A percentile compares a stretch with the other conserved stretches of the same genome.
These are phyloP conservation scores for Malthinus seriepunctatus DNA, from an alignment of 2,888 invertebrate species.

Conservation along the genomic window DNA sequence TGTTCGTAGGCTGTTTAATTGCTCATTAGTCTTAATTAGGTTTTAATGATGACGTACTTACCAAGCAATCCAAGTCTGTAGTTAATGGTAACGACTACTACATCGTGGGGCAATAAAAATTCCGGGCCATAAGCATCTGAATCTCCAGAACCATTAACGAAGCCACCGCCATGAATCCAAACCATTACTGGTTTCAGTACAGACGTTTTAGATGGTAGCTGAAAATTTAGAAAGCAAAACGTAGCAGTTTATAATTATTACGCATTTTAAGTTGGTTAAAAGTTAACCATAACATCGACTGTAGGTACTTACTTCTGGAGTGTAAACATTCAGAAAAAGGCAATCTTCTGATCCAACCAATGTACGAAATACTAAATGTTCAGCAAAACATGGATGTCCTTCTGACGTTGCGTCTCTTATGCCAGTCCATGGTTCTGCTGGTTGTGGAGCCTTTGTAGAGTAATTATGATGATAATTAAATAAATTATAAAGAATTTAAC, in stretches of 20 bases:
- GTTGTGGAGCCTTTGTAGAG: slow-evolving; percentile 29
- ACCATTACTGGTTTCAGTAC: slow-evolving; percentile 51
- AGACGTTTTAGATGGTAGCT: slow-evolving; percentile 14
- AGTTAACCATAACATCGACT: too few species aligned
- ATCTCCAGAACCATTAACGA: slow-evolving; percentile 46
- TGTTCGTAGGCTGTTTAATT: too few species aligned
- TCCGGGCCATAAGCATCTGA: slow-evolving; percentile 46
- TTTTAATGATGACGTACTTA: too few species aligned
- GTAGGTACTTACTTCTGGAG: slow-evolving; percentile 59
- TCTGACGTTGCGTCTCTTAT: slow-evolving; percentile 31
- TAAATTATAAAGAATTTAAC: too few species aligned
- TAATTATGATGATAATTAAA: too few species aligned
- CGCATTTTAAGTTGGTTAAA: neutral
- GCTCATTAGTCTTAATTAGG: neutral
- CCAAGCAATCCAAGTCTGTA: slow-evolving; percentile 51
- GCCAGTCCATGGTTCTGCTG: slow-evolving; percentile 28
- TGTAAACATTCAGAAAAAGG: slow-evolving; percentile 73
- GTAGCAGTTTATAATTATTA: neutral
- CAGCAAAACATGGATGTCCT: neutral
- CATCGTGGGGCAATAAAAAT: slow-evolving; percentile 49
- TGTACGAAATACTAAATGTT: slow-evolving; percentile 15
- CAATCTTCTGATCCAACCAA: slow-evolving; percentile 69
- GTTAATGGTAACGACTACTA: slow-evolving; percentile 50
- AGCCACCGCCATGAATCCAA: slow-evolving; percentile 54
- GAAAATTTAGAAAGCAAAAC: neutral